These are phyloP conservation scores for Halictus rubicundus DNA, from an alignment of 1,140 invertebrate species.

Conservation along the genomic window DNA sequence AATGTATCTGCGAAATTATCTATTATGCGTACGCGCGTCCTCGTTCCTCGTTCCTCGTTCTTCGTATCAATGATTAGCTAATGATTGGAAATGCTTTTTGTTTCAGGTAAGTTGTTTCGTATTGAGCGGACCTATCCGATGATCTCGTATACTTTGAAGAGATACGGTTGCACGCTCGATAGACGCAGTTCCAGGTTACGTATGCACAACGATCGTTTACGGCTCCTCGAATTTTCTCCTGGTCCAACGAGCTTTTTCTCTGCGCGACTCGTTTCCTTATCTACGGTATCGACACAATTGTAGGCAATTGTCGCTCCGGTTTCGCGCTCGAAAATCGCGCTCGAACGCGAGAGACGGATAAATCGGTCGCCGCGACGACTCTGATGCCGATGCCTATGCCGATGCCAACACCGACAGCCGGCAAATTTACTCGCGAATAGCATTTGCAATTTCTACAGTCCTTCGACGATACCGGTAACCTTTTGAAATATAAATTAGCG, in stretches of 20 bases:
- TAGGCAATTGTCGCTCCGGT: not conserved
- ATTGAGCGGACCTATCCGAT: constrained; percentile 40
- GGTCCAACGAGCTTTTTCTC: constrained; percentile 1
- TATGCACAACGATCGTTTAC: constrained; percentile 45
- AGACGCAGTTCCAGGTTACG: constrained; percentile 62
- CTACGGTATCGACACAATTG: too few species aligned
- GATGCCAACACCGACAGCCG: constrained; percentile 30
- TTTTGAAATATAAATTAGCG: constrained; percentile 61
- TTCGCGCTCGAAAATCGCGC: not conserved
- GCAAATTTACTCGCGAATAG: constrained; percentile 48
- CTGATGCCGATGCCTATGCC: constrained; percentile 47
- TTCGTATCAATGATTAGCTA: not conserved
- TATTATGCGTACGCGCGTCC: too few species aligned
- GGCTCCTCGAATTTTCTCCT: not conserved
- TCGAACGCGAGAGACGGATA: not conserved
- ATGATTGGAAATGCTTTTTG: constrained; percentile 44
- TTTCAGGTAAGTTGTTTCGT: constrained; percentile 70
- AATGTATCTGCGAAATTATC: too few species aligned
- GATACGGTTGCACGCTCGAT: constrained; percentile 56
- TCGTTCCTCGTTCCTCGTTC: too few species aligned
- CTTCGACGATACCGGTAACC: constrained; percentile 45
- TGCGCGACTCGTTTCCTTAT: too few species aligned
- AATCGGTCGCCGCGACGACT: constrained; percentile 16
- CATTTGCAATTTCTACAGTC: constrained; percentile 40
- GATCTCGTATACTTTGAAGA: constrained; percentile 42